These are phyloP conservation scores for Microcaecilia unicolor DNA, from an alignment of 2,797 vertebrate species.

Conservation along the genomic window DNA sequence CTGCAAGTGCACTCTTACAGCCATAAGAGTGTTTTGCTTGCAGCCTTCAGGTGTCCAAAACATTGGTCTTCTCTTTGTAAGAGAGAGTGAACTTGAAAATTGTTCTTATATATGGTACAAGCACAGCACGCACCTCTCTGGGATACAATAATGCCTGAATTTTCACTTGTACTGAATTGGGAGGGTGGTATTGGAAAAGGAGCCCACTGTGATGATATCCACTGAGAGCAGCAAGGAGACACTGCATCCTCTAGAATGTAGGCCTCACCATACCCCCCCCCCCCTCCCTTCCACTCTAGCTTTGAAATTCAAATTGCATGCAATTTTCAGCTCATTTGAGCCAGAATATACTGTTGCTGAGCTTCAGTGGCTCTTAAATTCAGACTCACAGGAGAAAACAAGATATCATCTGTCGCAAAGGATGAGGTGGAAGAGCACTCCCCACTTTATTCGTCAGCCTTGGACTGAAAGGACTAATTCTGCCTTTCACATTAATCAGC, in stretches of 20 bases:
- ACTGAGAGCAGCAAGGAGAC: slow-evolving; percentile 11
- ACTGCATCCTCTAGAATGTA: not conserved
- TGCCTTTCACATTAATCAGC: slow-evolving; percentile 47
- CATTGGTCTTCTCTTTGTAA: no score
- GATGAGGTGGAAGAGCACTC: slow-evolving; percentile 37
- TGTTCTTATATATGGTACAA: no score
- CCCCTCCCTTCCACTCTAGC: slow-evolving; percentile 28
- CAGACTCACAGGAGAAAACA: slow-evolving; percentile 60
- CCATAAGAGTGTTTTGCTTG: no score
- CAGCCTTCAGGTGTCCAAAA: no score
- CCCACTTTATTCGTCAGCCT: slow-evolving; percentile 42
- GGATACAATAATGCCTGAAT: no score
- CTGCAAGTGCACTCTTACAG: no score
- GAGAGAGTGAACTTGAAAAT: no score
- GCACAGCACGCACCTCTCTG: no score
- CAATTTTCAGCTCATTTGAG: slow-evolving; percentile 79
- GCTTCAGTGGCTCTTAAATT: slow-evolving; percentile 75
- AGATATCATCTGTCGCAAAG: slow-evolving; percentile 70
- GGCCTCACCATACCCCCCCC: not conserved
- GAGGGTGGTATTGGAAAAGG: no score
- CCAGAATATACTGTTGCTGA: slow-evolving; percentile 70
- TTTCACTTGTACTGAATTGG: no score
- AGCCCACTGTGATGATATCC: no score
- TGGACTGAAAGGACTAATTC: slow-evolving; percentile 47
- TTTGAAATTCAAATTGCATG: slow-evolving; percentile 79